Evolutionary conservation across 23 tunicate species (phyloP), one percentile per base, ranked within the genome.

Genomic region (Aplidium turbinatum): DNA sequence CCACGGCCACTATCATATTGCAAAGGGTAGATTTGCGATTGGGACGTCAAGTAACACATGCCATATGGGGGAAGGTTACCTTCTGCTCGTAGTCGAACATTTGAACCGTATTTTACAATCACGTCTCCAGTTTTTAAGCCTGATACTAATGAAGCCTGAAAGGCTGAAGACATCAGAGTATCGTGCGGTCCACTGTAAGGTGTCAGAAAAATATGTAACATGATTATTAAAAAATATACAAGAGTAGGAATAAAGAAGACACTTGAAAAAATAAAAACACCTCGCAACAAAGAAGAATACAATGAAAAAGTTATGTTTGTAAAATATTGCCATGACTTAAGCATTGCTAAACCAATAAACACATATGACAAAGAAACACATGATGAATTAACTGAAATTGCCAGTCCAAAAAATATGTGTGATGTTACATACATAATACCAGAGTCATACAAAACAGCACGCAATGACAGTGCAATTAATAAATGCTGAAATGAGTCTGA

Each of bases 131-230:
- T 22, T 38, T 66, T 66, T 22, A 66, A 9, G 6, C 72, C 72
- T 9, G 24, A 50, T 3, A 7, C 6, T 7, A 66, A 26, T 13
- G 72, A 36, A 13, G 50, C 22, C 38, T 66, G 72, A 66, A 66
- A 66, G 11, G 72, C 52, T 13, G 72, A 66, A 4, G 72, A 66
- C 72, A 66, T 66, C 26, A 66, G 51, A n/a, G 13, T 35, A 26
- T 66, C 72, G 21, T 66, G 72, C 3, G 72, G 72, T 5, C 72
- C 72, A 66, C 72, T 66, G 13, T 18, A 9, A 38, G 51, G 9
- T 6, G 38, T 3, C 5, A 39, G 9, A 3, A 3, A 7, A n/a
- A 66, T n/a, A 66, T 66, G 72, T 26, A 36, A 3, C 5, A 28
- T 9, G 23, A 4, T 66, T 3, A 38, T 9, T 4, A 66, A 3